Conservation (phyloP, 2,797 vertebrate genomes). For the Paedocypris micromegethes region DNA sequence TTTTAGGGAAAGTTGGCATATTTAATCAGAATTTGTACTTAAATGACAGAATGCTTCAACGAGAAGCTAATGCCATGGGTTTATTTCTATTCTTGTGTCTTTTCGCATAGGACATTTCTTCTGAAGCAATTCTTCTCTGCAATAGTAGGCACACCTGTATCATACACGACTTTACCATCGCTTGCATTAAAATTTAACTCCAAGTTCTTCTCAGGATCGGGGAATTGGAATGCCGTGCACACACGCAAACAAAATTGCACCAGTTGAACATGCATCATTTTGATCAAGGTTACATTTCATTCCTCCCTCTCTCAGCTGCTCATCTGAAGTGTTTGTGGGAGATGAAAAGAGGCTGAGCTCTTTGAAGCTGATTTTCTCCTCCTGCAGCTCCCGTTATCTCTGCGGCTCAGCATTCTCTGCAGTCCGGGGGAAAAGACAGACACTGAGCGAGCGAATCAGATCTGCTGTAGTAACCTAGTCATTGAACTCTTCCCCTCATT, state of each 20-base stretch:
- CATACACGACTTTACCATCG: conserved; percentile 1
- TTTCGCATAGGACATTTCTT: too few relatives aligned
- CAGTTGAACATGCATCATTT: conserved; percentile 32
- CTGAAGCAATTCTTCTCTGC: too few relatives aligned
- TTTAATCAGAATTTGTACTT: too few relatives aligned
- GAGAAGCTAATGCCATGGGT: too few relatives aligned
- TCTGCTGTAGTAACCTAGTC: conserved; percentile 23
- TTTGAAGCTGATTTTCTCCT: conserved; percentile 51
- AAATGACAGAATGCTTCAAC: too few relatives aligned
- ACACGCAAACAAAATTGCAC: conserved; percentile 20
- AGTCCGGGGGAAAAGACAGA: conserved; percentile 14
- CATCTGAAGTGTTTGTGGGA: conserved; percentile 46
- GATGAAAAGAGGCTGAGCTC: conserved; percentile 49
- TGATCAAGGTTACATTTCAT: conserved; percentile 49
- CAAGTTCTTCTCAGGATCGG: background rate
- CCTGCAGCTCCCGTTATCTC: conserved; percentile 45
- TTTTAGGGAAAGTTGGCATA: too few relatives aligned
- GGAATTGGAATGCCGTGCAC: conserved; percentile 5
- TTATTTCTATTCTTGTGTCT: too few relatives aligned
- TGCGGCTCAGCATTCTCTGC: conserved; percentile 38
- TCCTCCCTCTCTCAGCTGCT: conserved; percentile 33
- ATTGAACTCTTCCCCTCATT: conserved; percentile 12
- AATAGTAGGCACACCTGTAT: background rate
- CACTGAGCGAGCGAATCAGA: conserved; percentile 3
- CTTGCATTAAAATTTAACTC: background rate